phyloP scores from a whole-genome alignment of 2,888 invertebrate species.

The Globia sparganii region DNA sequence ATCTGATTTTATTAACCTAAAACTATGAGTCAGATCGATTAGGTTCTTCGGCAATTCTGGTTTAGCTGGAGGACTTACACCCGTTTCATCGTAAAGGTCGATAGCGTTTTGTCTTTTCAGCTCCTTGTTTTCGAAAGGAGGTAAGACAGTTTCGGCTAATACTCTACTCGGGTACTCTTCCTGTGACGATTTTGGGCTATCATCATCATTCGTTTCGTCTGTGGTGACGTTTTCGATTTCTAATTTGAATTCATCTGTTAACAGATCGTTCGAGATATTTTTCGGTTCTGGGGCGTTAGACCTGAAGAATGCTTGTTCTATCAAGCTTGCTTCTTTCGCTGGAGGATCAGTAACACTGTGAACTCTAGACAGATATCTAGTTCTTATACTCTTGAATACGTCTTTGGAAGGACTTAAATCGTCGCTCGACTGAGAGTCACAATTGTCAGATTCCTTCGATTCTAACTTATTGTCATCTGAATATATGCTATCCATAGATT shows the following conservation, averaged over 20 bases:
- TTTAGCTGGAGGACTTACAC: slow-evolving; percentile 63
- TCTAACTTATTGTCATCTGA: slow-evolving; percentile 78
- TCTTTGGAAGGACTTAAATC: slow-evolving; percentile 78
- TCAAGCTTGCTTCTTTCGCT: slow-evolving; percentile 75
- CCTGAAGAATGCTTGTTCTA: slow-evolving; percentile 84
- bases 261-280: slow-evolving; percentile 58
- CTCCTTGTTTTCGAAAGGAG: slow-evolving; percentile 76
- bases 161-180: slow-evolving; percentile 63
- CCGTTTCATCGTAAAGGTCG: slow-evolving; percentile 72
- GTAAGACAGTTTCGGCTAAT: slow-evolving; percentile 70
- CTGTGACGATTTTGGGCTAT: slow-evolving; percentile 64
- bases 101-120: slow-evolving; percentile 82
- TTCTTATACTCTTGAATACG: slow-evolving; percentile 84
- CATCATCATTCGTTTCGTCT: slow-evolving; percentile 83
- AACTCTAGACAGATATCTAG: slow-evolving; percentile 85
- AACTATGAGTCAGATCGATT: slow-evolving; percentile 67
- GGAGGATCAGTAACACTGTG: slow-evolving; percentile 83
- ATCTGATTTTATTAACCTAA: slow-evolving; percentile 75
- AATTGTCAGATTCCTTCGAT: slow-evolving; percentile 75
- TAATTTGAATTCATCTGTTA: slow-evolving; percentile 71
- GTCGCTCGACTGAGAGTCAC: slow-evolving; percentile 79
- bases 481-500: slow-evolving; percentile 84
- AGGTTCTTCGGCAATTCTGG: slow-evolving; percentile 62
- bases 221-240: slow-evolving; percentile 81
- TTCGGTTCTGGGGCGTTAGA: slow-evolving; percentile 68